Evolutionary conservation across 2,113 vertebrate species (phyloP).

Genomic region (Hucho hucho): DNA sequence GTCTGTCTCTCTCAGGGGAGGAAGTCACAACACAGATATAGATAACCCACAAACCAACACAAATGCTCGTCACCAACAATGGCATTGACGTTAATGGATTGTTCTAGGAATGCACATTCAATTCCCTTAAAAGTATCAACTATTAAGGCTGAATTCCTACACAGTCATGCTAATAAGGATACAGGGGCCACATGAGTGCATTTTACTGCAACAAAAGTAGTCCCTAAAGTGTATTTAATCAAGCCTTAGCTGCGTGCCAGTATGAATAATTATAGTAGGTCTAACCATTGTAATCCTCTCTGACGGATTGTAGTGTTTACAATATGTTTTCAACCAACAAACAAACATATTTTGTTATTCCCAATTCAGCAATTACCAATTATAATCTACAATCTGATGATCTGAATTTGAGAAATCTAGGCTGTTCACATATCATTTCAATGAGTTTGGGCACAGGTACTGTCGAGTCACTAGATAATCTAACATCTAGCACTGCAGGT

Average conservation of each 20-base stretch:
- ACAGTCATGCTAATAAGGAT: neutral
- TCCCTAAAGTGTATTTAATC: too few relatives aligned
- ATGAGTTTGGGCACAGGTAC: neutral
- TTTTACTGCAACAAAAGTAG: too few relatives aligned
- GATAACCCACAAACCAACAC: neutral
- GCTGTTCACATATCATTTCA: neutral
- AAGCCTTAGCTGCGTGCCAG: neutral
- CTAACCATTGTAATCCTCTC: neutral
- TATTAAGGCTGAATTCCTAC: neutral
- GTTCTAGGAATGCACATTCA: neutral
- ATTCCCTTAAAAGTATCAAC: neutral
- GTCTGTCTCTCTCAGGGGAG: too few relatives aligned
- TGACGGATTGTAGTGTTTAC: neutral
- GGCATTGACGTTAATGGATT: neutral
- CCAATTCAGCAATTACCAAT: neutral
- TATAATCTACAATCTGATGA: neutral
- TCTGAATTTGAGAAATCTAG: neutral
- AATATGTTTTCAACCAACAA: neutral
- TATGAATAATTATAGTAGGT: neutral
- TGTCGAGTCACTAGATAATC: conserved; percentile 1
- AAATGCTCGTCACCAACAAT: neutral
- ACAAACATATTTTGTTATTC: too few relatives aligned
- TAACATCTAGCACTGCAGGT: conserved; percentile 9
- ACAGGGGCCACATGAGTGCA: neutral
- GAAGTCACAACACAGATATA: too few relatives aligned